Conservation (phyloP, 2,888 invertebrate species). For the Taphrorychus bicolor region DNA sequence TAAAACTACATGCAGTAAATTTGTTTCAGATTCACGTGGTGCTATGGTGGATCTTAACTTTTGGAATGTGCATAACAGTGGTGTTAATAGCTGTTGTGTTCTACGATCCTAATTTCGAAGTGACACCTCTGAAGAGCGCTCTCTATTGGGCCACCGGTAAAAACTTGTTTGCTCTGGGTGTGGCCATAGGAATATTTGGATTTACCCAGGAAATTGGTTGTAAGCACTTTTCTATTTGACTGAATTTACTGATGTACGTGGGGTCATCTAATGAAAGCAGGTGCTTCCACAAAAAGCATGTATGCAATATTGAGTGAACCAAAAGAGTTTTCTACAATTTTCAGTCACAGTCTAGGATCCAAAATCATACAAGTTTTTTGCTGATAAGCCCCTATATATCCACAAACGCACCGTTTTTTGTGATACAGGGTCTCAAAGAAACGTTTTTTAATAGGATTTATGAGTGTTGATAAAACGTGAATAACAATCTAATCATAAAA, state of each 20-base stretch:
- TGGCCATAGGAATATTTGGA: conserved; percentile 50
- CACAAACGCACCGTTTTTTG: no score
- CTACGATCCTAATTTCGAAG: conserved; percentile 52
- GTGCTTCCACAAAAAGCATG: not conserved
- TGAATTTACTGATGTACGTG: not conserved
- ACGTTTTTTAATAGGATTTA: no score
- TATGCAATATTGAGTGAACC: no score
- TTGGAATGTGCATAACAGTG: conserved; percentile 46
- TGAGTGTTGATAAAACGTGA: no score
- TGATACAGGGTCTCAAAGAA: no score
- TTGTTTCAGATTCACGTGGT: conserved; percentile 46
- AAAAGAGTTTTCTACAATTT: no score
- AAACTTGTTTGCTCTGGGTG: conserved; percentile 56
- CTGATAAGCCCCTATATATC: no score
- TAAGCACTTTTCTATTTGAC: conserved; percentile 39
- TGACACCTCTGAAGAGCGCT: conserved; percentile 56
- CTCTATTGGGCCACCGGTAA: conserved; percentile 58
- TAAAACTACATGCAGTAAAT: not conserved
- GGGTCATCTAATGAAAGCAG: not conserved
- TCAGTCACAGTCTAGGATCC: no score
- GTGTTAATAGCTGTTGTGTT: conserved; percentile 47
- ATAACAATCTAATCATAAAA: no score
- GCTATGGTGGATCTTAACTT: conserved; percentile 51
- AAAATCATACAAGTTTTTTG: no score
- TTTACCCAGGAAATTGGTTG: conserved; percentile 47